Base-by-base conservation (phyloP, 2,797 vertebrate genomes). In the Anableps anableps region DNA sequence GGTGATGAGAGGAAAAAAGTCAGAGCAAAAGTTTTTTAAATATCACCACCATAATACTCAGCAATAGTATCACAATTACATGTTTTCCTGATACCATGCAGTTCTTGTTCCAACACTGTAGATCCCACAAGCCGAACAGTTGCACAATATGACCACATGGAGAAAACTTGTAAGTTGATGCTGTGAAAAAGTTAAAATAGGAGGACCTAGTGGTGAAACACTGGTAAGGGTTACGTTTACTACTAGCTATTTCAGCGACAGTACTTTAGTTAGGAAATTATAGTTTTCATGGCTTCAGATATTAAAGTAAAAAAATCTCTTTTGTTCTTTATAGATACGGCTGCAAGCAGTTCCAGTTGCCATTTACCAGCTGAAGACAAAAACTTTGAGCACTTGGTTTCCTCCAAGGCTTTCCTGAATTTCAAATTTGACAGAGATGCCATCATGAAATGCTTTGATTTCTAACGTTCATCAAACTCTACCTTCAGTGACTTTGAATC, bases 391-490 rank as follows among this genome's bases (percentile, higher is more conserved):
- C 93, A 93, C 58, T 86, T 94, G 29, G 93, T 97, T 78, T 99
- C 97, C 79, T 99, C 98, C 76, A 96, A 94, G 91, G 92, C 97
- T 84, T 99, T 99, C 92, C 94, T 99, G 88, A 97, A 95, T 91
- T 99, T 99, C 95, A 97, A 94, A 92, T 99, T 99, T 83, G 97
- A 99, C 93, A 95, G 95, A 85, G 98, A 98, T 74, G 97, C 97
- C 91, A 98, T 99, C 92, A 98, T 99, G 98, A 99, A 96, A 92
- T 98, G 95, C 95, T 97, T 98, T 85, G 97, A 99, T 89, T 94
- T 89, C 72, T 96, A 88, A 95, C 51, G 9, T 13, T 13, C 55
- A 21, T 81, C 72, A 26, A 38, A 45, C 58, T 13, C 26, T 21
- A 34, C 47, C 60, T 73, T 6, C 14, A 11, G 41, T 53, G 71